Conservation (phyloP, 2,888 invertebrate genomes). For the Hyppa rectilinea region DNA sequence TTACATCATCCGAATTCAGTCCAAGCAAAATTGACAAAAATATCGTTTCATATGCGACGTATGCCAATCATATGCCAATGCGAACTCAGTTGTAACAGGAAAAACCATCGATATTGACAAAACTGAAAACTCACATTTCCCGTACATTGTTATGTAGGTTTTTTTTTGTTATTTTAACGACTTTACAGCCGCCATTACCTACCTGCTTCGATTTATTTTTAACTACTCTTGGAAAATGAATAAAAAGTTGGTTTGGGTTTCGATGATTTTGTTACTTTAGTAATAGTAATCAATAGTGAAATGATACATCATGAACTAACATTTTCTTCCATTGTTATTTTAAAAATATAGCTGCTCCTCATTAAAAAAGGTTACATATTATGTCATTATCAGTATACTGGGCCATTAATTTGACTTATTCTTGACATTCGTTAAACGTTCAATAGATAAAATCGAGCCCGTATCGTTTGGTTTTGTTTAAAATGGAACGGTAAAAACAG, state of each 20-base stretch:
- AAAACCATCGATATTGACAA: conserved; percentile 48
- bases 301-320: neutral
- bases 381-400: neutral
- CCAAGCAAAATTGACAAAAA: conserved; percentile 26
- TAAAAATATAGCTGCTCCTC: neutral
- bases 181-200: conserved; percentile 13
- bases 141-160: conserved; percentile 48
- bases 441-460: neutral
- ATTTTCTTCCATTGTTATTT: neutral
- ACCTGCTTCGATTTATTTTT: conserved; percentile 22
- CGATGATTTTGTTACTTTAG: neutral
- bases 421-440: conserved; percentile 26
- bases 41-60: conserved; percentile 12
- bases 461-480: conserved; percentile 18
- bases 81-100: conserved; percentile 38
- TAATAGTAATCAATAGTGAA: neutral
- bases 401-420: conserved; percentile 17
- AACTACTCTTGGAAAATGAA: neutral
- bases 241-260: neutral
- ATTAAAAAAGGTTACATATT: neutral
- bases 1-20: conserved; percentile 14
- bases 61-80: conserved; percentile 39
- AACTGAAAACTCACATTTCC: conserved; percentile 38
- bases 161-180: conserved; percentile 32
- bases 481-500: conserved; percentile 7